These are phyloP conservation scores for Diploscapter pachys DNA, from an alignment of 1,140 invertebrate species.

Conservation along the genomic window DNA sequence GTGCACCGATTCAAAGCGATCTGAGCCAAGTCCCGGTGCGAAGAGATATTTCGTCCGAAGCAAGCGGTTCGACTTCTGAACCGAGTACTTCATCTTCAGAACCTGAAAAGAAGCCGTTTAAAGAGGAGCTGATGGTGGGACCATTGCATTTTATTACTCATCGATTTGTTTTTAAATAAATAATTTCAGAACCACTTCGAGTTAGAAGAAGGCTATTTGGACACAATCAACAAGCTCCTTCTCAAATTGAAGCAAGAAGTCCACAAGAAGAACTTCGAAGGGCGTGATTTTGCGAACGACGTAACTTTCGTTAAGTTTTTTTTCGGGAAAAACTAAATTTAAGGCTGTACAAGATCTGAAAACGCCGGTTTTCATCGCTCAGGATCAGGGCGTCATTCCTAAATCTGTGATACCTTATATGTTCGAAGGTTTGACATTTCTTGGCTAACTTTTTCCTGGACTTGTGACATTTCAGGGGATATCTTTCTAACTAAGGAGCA, in stretches of 20 bases:
- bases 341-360: constrained; percentile 32
- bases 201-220: constrained; percentile 30
- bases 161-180: too few species aligned
- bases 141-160: too few species aligned
- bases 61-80: too few species aligned
- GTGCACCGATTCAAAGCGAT: too few species aligned
- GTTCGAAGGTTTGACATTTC: constrained; percentile 33
- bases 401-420: constrained; percentile 32
- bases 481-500: constrained; percentile 49
- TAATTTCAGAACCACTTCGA: constrained; percentile 28
- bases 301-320: constrained; percentile 11
- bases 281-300: constrained; percentile 34
- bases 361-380: constrained; percentile 33
- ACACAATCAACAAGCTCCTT: constrained; percentile 30
- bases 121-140: too few species aligned
- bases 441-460: not conserved
- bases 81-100: too few species aligned
- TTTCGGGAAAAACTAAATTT: constrained; percentile 5
- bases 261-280: constrained; percentile 27
- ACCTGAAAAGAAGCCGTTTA: too few species aligned
- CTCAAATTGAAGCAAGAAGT: constrained; percentile 33
- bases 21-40: too few species aligned
- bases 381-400: constrained; percentile 21
- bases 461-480: constrained; percentile 45
- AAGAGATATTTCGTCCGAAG: too few species aligned